A percentile compares a stretch with the other conserved stretches of the same genome.
Conservation (phyloP, 2,113 vertebrate genomes). For the Epinephelus lanceolatus region DNA sequence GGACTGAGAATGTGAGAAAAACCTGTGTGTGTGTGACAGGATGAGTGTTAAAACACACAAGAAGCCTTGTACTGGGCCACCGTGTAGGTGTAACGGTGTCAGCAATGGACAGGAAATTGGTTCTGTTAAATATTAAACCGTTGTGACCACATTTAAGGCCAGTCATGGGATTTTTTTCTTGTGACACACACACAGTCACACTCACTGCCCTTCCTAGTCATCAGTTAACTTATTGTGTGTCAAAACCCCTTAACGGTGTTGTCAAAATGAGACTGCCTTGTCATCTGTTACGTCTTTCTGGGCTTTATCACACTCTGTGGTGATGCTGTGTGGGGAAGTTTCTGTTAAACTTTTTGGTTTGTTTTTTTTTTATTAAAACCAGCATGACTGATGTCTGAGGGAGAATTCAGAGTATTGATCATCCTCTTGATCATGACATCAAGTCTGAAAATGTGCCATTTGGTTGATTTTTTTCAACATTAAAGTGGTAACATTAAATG, state of each 20-base stretch:
- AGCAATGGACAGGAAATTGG: constrained; percentile 13
- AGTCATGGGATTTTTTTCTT: background rate
- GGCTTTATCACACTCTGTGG: background rate
- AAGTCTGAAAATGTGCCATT: background rate
- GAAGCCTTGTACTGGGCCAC: constrained; percentile 1
- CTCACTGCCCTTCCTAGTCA: background rate
- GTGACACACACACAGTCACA: constrained; percentile 3
- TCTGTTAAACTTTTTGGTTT: background rate
- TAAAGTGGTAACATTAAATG: background rate
- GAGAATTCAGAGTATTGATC: background rate
- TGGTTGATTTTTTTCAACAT: background rate
- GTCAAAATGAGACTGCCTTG: background rate
- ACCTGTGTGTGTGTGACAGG: background rate
- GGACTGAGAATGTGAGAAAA: background rate
- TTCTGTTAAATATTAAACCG: constrained; percentile 56
- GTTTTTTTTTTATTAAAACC: background rate
- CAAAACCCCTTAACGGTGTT: background rate
- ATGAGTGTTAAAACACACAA: background rate
- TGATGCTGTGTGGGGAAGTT: background rate
- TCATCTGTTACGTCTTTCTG: background rate
- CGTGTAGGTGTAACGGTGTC: background rate
- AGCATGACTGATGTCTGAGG: background rate
- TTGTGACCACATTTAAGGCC: background rate
- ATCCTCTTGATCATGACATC: background rate
- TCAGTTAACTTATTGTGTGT: background rate